These are phyloP conservation scores for Poeciliopsis infans DNA, from an alignment of 2,797 vertebrate genomes.

Conservation along the genomic window DNA sequence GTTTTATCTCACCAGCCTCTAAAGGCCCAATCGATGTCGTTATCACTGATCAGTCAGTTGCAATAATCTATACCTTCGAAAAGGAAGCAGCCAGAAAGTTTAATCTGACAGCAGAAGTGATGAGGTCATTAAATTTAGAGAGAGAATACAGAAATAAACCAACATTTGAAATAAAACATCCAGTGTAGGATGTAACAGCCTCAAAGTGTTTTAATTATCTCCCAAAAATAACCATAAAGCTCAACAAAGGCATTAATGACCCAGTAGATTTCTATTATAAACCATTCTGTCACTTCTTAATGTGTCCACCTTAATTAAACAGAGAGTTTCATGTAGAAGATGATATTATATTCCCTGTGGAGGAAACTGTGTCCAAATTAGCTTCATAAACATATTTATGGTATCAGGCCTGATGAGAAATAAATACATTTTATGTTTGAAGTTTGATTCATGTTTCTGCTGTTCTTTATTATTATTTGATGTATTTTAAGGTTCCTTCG, in stretches of 20 bases:
- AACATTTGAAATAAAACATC: background rate
- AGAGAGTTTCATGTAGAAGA: background rate
- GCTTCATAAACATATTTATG: background rate
- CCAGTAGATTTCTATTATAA: background rate
- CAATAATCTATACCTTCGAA: background rate
- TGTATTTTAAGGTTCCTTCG: background rate
- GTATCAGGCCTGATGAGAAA: background rate
- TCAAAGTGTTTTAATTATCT: background rate
- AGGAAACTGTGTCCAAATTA: background rate
- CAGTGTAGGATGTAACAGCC: background rate
- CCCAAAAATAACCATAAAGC: background rate
- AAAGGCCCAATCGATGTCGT: background rate
- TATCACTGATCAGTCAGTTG: background rate
- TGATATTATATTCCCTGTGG: background rate
- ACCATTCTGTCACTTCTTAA: background rate
- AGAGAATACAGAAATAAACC: background rate
- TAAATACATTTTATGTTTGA: background rate
- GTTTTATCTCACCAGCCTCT: background rate
- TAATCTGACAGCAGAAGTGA: background rate
- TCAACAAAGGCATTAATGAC: background rate
- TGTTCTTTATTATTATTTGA: background rate
- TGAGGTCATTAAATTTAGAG: background rate
- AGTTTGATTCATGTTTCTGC: no score
- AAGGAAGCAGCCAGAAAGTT: background rate
- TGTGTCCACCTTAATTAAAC: background rate